A percentile compares a stretch with the other conserved stretches of the same genome.
Evolutionary conservation across 2,888 invertebrate genomes (phyloP).

Genomic region (Epistrophe eligans): DNA sequence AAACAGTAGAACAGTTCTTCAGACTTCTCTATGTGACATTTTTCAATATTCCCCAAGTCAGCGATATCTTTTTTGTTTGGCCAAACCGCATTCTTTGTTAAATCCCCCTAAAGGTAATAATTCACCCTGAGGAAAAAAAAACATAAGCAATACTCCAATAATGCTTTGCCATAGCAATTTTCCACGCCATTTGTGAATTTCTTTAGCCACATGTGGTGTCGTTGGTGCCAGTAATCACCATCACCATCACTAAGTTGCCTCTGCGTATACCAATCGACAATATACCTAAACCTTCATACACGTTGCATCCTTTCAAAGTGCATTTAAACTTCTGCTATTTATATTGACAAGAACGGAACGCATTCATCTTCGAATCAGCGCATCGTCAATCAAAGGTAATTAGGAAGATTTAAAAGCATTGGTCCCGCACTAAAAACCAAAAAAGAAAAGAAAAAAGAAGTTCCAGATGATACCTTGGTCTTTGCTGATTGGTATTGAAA

Average conservation of each 20-base stretch:
- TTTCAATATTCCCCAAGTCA: no score
- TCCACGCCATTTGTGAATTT: slow-evolving; percentile 72
- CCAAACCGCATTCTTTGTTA: no score
- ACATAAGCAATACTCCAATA: no score
- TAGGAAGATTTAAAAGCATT: slow-evolving; percentile 68
- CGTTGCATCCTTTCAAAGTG: slow-evolving; percentile 37
- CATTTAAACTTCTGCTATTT: slow-evolving; percentile 42
- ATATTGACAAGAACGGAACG: slow-evolving; percentile 55
- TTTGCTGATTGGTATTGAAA: background rate
- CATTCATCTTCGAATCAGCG: slow-evolving; percentile 70
- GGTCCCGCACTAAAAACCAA: slow-evolving; percentile 17
- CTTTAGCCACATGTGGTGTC: slow-evolving; percentile 63
- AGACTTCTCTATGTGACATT: no score
- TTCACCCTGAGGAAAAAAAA: no score
- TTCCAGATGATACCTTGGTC: slow-evolving; percentile 19
- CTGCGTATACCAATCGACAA: slow-evolving; percentile 25
- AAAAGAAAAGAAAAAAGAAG: slow-evolving; percentile 26
- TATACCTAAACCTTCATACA: background rate
- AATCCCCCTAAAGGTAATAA: no score
- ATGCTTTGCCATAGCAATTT: slow-evolving; percentile 56
- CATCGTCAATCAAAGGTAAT: slow-evolving; percentile 69
- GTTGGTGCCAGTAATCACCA: slow-evolving; percentile 48
- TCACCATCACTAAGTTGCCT: slow-evolving; percentile 23
- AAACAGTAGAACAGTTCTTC: no score
- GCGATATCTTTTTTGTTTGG: no score